These are phyloP conservation scores for Cebus imitator DNA, from an alignment of 2,113 vertebrate genomes.

Conservation along the genomic window DNA sequence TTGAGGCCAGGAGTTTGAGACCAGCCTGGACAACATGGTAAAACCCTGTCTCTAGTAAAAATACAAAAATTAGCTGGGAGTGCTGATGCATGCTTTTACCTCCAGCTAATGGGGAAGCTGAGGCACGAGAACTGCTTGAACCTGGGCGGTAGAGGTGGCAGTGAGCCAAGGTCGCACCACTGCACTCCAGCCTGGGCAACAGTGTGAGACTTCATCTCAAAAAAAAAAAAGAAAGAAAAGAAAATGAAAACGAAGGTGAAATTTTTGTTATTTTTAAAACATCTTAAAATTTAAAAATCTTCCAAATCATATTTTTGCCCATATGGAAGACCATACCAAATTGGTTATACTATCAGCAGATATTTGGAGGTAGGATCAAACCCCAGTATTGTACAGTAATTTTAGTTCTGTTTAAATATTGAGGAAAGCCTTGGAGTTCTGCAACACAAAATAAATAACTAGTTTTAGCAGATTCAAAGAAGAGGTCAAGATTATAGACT, in stretches of 20 bases:
- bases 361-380: not conserved
- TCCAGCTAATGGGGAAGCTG: too few relatives aligned
- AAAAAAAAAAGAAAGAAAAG: too few relatives aligned
- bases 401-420: not conserved
- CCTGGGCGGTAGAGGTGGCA: too few relatives aligned
- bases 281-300: not conserved
- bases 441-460: not conserved
- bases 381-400: not conserved
- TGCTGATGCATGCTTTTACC: too few relatives aligned
- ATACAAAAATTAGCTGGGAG: too few relatives aligned
- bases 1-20: too few relatives aligned
- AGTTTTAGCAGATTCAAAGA: not conserved
- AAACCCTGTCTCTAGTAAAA: too few relatives aligned
- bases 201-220: too few relatives aligned
- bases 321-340: not conserved
- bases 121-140: too few relatives aligned
- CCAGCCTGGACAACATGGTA: too few relatives aligned
- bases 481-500: not conserved
- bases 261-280: not conserved
- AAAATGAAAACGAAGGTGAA: not conserved
- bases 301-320: not conserved
- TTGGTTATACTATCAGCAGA: not conserved
- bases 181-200: too few relatives aligned
- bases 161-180: too few relatives aligned
- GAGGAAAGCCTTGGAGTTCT: not conserved